Evolutionary conservation across 2,113 vertebrate genomes (phyloP), one percentile per base, ranked within the genome.

Genomic region (Trichomycterus rosablanca): DNA sequence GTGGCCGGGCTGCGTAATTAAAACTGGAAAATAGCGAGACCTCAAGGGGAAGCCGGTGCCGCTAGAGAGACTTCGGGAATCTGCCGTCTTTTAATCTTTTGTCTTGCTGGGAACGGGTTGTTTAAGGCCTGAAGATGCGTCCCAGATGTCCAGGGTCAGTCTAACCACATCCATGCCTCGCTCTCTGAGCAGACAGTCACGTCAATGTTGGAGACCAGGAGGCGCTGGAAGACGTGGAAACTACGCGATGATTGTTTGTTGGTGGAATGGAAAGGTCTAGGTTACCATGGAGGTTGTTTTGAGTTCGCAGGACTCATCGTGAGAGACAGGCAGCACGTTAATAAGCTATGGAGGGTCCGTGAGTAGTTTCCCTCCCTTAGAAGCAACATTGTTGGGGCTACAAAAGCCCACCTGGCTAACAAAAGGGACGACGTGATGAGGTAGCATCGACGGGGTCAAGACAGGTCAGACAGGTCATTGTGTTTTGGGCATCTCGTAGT

Each of bases 61-160:
- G 44, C 63, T 69, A 79, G 73, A 65, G 74, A 68, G 71, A 59
- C 68, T 76, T 78, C 68, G 78, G 75, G 79, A 83, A 79, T 73
- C 70, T 67, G 68, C 74, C 68, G 78, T 84, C 70, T 66, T 77
- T 74, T 67, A 73, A 70, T 66, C 70, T 74, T 54, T 55, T 46
- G 79, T 75, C 74, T 61, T 76, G 71, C 66, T 77, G 80, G 52
- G 57, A 83, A 76, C 66, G 77, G 70, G 78, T 68, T 69, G 66
- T 76, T 72, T 69, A 54, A 73, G 76, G 67, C 73, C 65, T 62
- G 67, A 81, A 79, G 81, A 82, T 86, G 83, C 70, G 65, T 76
- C 68, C 78, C 83, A 87, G 81, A 85, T 85, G 83, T 81, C 76
- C 69, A 72, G 72, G 77, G 76, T 55, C 59, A 70, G 66, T 51